A percentile compares a stretch with the other conserved stretches of the same genome.
phyloP scores from a whole-genome alignment of 2,797 vertebrate species.

The Falco biarmicus region DNA sequence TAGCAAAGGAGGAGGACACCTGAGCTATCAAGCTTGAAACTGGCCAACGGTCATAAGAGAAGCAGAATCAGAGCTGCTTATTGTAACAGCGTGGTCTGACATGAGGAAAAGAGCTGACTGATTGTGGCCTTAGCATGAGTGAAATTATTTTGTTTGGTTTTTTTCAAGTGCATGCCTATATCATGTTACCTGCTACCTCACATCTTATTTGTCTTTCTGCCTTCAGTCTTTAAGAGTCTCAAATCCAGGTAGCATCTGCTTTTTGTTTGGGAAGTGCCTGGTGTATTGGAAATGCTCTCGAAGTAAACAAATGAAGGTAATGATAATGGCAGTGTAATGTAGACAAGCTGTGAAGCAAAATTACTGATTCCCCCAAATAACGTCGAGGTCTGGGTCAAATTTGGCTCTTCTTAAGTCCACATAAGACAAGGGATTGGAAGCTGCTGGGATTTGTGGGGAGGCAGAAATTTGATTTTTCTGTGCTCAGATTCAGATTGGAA shows the following conservation, averaged over 20 bases:
- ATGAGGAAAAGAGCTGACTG: not conserved
- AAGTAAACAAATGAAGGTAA: constrained; percentile 4
- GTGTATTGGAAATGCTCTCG: not conserved
- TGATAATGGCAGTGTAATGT: not conserved
- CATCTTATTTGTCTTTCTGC: not conserved
- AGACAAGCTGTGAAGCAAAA: not conserved
- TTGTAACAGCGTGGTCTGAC: not conserved
- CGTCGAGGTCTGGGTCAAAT: not conserved
- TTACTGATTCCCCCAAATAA: not conserved
- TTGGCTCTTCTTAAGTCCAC: not conserved
- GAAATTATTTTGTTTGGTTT: not conserved
- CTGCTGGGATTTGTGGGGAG: not conserved
- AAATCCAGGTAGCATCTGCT: not conserved
- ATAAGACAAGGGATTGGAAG: not conserved
- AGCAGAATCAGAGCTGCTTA: not conserved
- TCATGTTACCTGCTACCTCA: not conserved
- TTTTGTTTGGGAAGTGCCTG: not conserved
- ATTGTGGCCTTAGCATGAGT: not conserved
- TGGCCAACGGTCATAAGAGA: not conserved
- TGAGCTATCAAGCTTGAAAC: not conserved
- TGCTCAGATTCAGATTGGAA: constrained; percentile 1
- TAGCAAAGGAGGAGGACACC: not conserved
- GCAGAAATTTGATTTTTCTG: constrained; percentile 22
- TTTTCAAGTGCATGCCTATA: not conserved
- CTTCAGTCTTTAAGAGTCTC: not conserved